A percentile compares a stretch with the other conserved stretches of the same genome.
These are phyloP conservation scores for Spilarctia lutea DNA, from an alignment of 2,888 invertebrate genomes.

Conservation along the genomic window DNA sequence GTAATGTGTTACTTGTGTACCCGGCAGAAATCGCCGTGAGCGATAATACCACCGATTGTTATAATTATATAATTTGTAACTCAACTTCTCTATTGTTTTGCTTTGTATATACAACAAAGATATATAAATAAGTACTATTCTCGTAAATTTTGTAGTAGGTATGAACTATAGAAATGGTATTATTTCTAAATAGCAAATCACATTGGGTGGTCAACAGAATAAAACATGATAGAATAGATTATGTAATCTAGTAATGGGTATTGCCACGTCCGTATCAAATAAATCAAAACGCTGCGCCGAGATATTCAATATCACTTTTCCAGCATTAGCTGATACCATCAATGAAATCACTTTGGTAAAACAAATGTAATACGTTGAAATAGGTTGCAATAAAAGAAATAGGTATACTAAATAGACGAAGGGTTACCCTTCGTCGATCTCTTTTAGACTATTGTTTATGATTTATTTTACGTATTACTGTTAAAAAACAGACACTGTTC, in stretches of 20 bases:
- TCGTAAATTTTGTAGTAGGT: no score
- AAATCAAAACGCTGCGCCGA: slow-evolving; percentile 35
- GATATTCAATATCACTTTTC: slow-evolving; percentile 31
- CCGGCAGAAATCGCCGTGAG: no score
- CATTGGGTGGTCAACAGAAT: not conserved
- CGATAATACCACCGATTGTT: no score
- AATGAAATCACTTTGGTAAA: slow-evolving; percentile 20
- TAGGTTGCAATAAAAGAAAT: slow-evolving; percentile 26
- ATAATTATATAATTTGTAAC: no score
- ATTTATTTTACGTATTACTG: not conserved
- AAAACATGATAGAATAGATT: slow-evolving; percentile 32
- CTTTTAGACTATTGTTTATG: not conserved
- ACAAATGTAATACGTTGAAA: slow-evolving; percentile 18
- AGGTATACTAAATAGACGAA: not conserved
- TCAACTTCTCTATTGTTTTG: not conserved
- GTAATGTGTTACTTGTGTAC: no score
- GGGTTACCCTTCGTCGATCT: no score
- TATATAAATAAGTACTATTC: no score
- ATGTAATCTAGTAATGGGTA: slow-evolving; percentile 54
- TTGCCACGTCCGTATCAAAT: slow-evolving; percentile 38
- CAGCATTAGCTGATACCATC: slow-evolving; percentile 23
- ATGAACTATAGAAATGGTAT: not conserved
- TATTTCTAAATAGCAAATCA: not conserved
- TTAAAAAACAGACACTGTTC: not conserved
- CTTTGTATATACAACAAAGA: no score